Base-by-base conservation (phyloP, 2,113 vertebrate genomes). In the Alligator sinensis region DNA sequence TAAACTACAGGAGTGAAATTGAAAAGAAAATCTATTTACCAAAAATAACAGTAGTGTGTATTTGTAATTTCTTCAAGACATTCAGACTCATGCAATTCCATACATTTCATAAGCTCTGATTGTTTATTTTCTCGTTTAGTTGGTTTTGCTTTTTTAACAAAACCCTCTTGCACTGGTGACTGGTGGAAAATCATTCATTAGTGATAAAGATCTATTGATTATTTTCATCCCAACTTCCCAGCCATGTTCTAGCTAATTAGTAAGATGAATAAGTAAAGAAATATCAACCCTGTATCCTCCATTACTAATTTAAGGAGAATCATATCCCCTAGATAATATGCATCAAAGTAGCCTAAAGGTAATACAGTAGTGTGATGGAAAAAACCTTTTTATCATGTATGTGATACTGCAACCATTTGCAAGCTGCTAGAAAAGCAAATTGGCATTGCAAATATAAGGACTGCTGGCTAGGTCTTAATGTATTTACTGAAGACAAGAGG, bases 171-270 rank as follows among this genome's bases (percentile, higher is more conserved):
- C 91, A 79, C 82, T 18, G 47, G 77, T 6, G 0, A 89, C 92
- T 89, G 92, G 95, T 95, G 92, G 95, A 96, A 97, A 97, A 96
- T 96, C 94, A 96, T 97, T 96, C 96, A 94, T 94, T 96, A 94
- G 94, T 34, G 28, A 89, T 94, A 94, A 93, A 95, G 96, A 93
- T 91, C 91, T 96, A 97, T 97, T 94, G 96, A 95, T 96, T 97
- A 95, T 95, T 97, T 95, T 92, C 87, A 89, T 92, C 94, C 61
- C 93, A 91, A 19, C 93, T 90, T 24, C 93, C 93, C 94, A 90
- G 87, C 84, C 89, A 61, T 89, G 81, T 96, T 96, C 93, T 87
- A 82, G 77, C 92, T 96, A 96, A 95, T 96, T 96, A 97, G 92
- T 95, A 94, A 91, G 95, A 93, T 86, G 91, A 94, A 95, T 92